Evolutionary conservation across 2,797 vertebrate species (phyloP).

Genomic region (Cyclopterus lumpus): DNA sequence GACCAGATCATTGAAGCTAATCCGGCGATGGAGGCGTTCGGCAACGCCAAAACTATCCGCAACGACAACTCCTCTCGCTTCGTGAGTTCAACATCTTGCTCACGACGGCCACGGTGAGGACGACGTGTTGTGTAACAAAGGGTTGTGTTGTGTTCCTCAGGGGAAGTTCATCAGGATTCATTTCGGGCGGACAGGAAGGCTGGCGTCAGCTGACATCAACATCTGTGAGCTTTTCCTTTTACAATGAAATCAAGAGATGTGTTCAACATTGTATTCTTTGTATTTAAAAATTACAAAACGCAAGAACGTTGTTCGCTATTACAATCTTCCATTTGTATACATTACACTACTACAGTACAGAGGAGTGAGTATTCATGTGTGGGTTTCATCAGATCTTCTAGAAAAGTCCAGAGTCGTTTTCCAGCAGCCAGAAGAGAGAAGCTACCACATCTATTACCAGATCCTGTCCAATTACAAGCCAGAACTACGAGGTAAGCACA

Average conservation of each 20-base stretch:
- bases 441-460: conserved; percentile 96
- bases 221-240: conserved; percentile 88
- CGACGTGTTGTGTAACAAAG: not conserved
- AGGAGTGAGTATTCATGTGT: not conserved
- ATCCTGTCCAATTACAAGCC: conserved; percentile 93
- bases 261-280: not conserved
- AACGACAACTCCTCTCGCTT: conserved; percentile 97
- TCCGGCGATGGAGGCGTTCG: conserved; percentile 96
- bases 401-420: conserved; percentile 98
- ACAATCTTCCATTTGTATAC: not conserved
- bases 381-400: conserved; percentile 87
- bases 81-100: conserved; percentile 81
- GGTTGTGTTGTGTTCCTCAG: conserved; percentile 69
- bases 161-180: conserved; percentile 97
- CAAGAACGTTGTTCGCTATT: not conserved
- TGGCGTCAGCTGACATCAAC: conserved; percentile 94
- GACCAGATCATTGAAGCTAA: conserved; percentile 98
- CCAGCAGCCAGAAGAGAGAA: conserved; percentile 92
- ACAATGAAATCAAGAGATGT: not conserved
- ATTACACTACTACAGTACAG: not conserved
- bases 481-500: conserved; percentile 88
- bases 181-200: conserved; percentile 91
- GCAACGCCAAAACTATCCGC: conserved; percentile 94
- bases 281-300: not conserved
- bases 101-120: not conserved